Base-by-base conservation (phyloP, 2,113 vertebrate species). In the Perognathus longimembris region DNA sequence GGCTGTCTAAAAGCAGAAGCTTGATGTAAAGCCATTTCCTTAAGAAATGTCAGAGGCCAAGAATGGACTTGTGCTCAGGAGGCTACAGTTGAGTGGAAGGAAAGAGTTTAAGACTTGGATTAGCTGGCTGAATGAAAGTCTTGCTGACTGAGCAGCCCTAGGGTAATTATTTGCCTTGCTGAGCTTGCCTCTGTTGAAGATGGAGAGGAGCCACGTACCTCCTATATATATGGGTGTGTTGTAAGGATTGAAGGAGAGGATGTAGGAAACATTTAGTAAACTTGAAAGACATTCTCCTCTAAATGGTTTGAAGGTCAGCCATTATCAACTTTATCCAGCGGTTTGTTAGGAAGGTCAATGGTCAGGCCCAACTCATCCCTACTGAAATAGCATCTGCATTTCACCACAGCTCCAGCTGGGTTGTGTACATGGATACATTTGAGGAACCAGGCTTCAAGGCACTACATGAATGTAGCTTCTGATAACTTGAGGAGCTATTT, bases 11-110 rank as follows among this genome's bases (percentile, higher is more conserved):
- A 63, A 15, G 61, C 14, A 24, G 42, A 36, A 80, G 34, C 11
- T 21, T 61, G 20, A 2, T 15, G 0, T 0, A 6, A 1, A 26
- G 54, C 32, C 78, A 61, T 28, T 64, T 74, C 42, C n/a, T 57
- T 20, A 5, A 38, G 69, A 4, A 26, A 8, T 0, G 0, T 40
- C 63, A 22, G 0, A 0, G 42, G 24, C 36, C 36, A 32, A 32
- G 20, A 36, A 38, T 63, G 32, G 7, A 17, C 14, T 7, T 22
- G 11, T 26, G 5, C 45, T 5, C 10, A 64, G 17, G 3, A 84
- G 42, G 59, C 34, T 26, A 28, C 22, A 3, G 54, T 67, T 24
- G 7, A 5, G 15, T 4, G 15, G 34, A 36, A 40, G 38, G 50
- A 21, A 30, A 66, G 74, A 77, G 28, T 70, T 22, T 2, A 40